Percentiles rank a stretch among this genome's conserved stretches.
Evolutionary conservation across 2,797 vertebrate species (phyloP).

Genomic region (Catamblyrhynchus diadema): DNA sequence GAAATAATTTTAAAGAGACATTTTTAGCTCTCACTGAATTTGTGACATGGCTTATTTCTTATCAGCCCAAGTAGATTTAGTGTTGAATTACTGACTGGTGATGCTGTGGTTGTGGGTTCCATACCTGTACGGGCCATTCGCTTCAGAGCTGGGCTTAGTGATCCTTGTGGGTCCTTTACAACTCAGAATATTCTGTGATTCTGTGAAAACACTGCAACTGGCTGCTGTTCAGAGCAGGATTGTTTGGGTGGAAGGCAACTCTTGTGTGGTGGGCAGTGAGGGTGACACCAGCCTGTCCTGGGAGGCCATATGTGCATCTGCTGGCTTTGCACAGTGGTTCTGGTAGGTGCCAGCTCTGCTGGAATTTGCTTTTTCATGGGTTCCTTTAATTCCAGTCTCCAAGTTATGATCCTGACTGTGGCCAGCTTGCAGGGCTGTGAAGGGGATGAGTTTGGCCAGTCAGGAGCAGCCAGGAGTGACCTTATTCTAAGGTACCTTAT

Average conservation of each 20-base stretch:
- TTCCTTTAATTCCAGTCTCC: not conserved
- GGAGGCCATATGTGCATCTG: rapidly evolving
- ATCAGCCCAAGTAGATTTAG: not conserved
- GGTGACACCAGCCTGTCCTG: rapidly evolving
- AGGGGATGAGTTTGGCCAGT: not conserved
- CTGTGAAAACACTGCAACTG: not conserved
- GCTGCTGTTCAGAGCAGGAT: not conserved
- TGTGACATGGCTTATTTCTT: not conserved
- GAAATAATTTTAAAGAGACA: not conserved
- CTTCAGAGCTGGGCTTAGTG: not conserved
- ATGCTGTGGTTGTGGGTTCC: rapidly evolving
- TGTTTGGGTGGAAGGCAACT: rapidly evolving
- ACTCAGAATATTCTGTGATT: not conserved
- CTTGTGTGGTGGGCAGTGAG: not conserved
- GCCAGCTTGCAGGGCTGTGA: rapidly evolving
- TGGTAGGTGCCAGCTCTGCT: not conserved
- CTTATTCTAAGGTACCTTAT: not conserved
- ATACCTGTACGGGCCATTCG: not conserved
- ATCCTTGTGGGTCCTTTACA: not conserved
- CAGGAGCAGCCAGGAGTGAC: not conserved
- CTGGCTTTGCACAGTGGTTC: rapidly evolving
- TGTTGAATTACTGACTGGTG: not conserved
- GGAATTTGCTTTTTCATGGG: not conserved
- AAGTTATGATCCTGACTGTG: not conserved
- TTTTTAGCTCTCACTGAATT: not conserved